Base-by-base conservation (phyloP, 2,113 vertebrate genomes). In the Progne subis region DNA sequence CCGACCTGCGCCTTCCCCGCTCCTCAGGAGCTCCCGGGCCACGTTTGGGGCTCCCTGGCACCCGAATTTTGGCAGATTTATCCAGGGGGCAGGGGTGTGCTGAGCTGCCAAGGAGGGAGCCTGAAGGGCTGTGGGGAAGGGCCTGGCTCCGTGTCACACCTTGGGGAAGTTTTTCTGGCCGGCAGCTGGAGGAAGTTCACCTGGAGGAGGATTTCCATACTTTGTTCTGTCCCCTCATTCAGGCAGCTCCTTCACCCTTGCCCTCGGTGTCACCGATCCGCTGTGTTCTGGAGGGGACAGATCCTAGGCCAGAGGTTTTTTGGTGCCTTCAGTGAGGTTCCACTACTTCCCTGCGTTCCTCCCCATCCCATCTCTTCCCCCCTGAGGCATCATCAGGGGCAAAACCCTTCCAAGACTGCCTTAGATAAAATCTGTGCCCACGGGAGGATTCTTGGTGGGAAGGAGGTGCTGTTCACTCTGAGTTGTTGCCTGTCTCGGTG, bases 351-450 rank as follows among this genome's bases (percentile, higher is more conserved):
- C 60, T 25, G 12, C 34, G 7, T 26, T 31, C 13, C 26, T 80
- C 9, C 59, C 26, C 55, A 26, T 69, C 59, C 63, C 56, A 49
- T 17, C 26, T 52, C 41, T 24, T 9, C 3, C 10, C 25, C 28
- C 14, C 78, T 5, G 41, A 24, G 49, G 14, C 47, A 7, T 14
- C 70, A 49, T 20, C n/a, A 39, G 71, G 53, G 50, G 5, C 53
- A 52, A 46, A 8, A 12, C 12, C 31, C 74, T 71, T 32, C 59
- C 1, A 0, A 8, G 0, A 1, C 31, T 41, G 44, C 55, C 43
- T 20, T 12, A 2, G 15, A 4, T 37, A 8, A 59, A 34, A 41
- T 63, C 37, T 26, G 28, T 88, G 28, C 61, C 80, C 8, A 9
- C 11, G 69, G 41, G 29, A 86, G 14, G 49, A 26, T 50, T 24